These are phyloP conservation scores for Cylindroiulus punctatus DNA, from an alignment of 2,888 invertebrate genomes.

Conservation along the genomic window DNA sequence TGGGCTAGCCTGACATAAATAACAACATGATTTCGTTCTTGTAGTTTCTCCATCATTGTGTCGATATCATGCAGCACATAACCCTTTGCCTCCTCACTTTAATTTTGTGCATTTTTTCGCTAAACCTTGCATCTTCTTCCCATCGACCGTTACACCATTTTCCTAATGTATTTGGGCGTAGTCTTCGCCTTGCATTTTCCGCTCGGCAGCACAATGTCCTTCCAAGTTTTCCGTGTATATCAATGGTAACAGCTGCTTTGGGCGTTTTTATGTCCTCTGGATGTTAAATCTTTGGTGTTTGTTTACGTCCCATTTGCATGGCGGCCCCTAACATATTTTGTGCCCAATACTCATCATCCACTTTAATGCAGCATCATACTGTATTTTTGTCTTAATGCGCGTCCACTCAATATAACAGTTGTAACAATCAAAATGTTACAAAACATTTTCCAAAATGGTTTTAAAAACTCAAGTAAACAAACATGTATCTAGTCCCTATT, in stretches of 20 bases:
- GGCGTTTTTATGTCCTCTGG: constrained; percentile 11
- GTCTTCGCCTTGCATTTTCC: neutral
- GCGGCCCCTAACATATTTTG: neutral
- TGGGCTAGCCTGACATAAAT: too few relatives aligned
- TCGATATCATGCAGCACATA: too few relatives aligned
- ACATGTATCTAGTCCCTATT: too few relatives aligned
- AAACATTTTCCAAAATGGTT: too few relatives aligned
- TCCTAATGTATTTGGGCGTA: constrained; percentile 1
- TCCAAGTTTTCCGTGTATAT: neutral
- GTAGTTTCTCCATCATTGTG: too few relatives aligned
- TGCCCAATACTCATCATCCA: neutral
- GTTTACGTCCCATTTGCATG: neutral
- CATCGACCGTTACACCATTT: constrained; percentile 5
- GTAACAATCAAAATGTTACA: too few relatives aligned
- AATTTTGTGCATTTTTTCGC: neutral
- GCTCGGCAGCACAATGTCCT: constrained; percentile 8
- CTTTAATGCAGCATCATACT: too few relatives aligned
- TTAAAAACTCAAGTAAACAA: too few relatives aligned
- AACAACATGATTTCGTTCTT: too few relatives aligned
- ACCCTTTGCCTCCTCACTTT: neutral
- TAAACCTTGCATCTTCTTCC: neutral
- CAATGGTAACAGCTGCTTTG: constrained; percentile 16
- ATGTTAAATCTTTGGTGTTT: constrained; percentile 21
- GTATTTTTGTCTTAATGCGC: too few relatives aligned
- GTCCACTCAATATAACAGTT: too few relatives aligned